These are phyloP conservation scores for Mycalesis mineus DNA, from an alignment of 2,888 invertebrate species.

Conservation along the genomic window DNA sequence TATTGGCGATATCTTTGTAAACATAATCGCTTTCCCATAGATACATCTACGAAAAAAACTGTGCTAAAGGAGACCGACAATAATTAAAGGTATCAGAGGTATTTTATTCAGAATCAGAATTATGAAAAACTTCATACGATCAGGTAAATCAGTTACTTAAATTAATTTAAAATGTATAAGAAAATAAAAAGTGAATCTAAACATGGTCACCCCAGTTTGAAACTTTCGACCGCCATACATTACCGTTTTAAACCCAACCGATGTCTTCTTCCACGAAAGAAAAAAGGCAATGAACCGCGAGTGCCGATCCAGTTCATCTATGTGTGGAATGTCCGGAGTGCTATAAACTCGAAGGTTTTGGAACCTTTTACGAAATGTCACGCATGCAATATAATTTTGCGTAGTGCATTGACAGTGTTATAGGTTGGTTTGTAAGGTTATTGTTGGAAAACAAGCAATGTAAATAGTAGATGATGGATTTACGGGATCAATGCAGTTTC, in stretches of 20 bases:
- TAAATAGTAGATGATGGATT: background rate
- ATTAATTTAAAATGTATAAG: no score
- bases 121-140: no score
- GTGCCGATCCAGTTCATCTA: constrained; percentile 7
- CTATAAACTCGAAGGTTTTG: constrained; percentile 1
- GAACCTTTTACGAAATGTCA: constrained; percentile 12
- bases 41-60: no score
- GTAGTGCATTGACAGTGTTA: constrained; percentile 11
- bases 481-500: background rate
- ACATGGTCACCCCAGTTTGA: background rate
- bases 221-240: constrained; percentile 6
- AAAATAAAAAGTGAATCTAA: no score
- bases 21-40: no score
- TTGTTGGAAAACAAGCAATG: background rate
- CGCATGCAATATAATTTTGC: constrained; percentile 9
- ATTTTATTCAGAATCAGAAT: no score
- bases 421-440: background rate
- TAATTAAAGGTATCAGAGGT: no score
- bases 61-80: no score
- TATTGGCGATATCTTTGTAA: no score
- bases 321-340: constrained; percentile 22
- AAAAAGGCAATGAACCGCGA: constrained; percentile 10
- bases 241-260: background rate
- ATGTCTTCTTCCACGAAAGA: background rate
- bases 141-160: background rate